These are phyloP conservation scores for Meles meles DNA, from an alignment of 2,113 vertebrate genomes.

Conservation along the genomic window DNA sequence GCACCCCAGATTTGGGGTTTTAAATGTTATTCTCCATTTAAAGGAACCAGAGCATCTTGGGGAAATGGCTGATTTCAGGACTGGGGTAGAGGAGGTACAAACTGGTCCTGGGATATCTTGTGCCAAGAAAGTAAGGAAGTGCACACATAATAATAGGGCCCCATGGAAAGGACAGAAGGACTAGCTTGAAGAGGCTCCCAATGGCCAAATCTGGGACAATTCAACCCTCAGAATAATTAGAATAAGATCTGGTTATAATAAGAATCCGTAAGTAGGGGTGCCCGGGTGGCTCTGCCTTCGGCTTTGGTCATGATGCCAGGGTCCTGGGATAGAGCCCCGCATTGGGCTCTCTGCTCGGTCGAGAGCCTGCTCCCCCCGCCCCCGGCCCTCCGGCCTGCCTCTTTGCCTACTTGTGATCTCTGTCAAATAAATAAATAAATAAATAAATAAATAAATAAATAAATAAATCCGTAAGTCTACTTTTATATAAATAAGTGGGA, in stretches of 20 bases:
- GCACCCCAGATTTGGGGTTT: not conserved
- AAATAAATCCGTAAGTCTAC: not conserved
- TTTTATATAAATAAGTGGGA: not conserved
- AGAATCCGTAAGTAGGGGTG: not conserved
- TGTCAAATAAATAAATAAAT: too few species aligned
- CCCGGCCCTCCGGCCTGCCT: too few species aligned
- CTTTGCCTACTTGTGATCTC: too few species aligned
- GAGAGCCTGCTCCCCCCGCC: too few species aligned
- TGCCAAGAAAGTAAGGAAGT: not conserved
- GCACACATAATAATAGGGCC: not conserved
- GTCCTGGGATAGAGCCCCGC: too few species aligned
- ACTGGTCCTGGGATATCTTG: not conserved
- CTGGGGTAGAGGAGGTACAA: not conserved
- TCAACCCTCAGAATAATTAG: not conserved
- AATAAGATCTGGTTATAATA: not conserved
- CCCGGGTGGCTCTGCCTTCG: too few species aligned
- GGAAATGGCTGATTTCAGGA: not conserved
- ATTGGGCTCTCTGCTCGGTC: too few species aligned
- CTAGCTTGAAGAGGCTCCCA: not conserved
- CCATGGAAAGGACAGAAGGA: not conserved
- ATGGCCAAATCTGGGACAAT: not conserved
- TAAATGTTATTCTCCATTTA: not conserved
- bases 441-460: too few species aligned
- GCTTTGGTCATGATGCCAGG: too few species aligned
- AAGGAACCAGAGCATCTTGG: not conserved